Conservation (phyloP, 1,140 invertebrate genomes). For the Lepidotrigona ventralis region DNA sequence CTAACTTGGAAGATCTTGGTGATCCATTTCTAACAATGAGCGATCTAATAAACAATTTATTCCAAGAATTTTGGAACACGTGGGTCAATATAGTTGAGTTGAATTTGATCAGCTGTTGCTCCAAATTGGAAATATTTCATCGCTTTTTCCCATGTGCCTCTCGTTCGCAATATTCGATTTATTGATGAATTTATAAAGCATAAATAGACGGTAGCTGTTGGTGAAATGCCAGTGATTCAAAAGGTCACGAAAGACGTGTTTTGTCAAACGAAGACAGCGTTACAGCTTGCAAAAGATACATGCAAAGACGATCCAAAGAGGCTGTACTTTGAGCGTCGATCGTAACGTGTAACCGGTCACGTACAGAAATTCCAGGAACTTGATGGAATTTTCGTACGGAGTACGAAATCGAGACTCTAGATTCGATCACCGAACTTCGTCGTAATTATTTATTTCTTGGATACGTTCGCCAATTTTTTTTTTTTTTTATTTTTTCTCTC, state of each 20-base stretch:
- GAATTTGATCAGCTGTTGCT: background rate
- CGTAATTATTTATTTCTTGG: background rate
- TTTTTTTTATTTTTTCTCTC: background rate
- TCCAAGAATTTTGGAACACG: background rate
- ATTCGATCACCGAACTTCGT: background rate
- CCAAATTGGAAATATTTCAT: background rate
- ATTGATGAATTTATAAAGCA: background rate
- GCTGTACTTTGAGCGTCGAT: background rate
- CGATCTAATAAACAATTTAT: background rate
- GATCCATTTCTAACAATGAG: background rate
- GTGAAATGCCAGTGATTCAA: background rate
- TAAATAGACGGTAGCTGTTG: background rate
- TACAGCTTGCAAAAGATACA: background rate
- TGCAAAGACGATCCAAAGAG: no score
- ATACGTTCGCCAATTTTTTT: background rate
- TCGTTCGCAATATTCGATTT: background rate
- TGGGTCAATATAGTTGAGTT: background rate
- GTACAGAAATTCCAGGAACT: conserved; percentile 5
- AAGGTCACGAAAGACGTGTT: background rate
- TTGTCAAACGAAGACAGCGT: background rate
- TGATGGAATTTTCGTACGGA: background rate
- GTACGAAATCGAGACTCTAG: background rate
- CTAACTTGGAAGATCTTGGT: no score
- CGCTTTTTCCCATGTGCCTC: no score
- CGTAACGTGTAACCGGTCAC: background rate